Conservation (phyloP, 2,797 vertebrate genomes). For the Ceyx erithaca region DNA sequence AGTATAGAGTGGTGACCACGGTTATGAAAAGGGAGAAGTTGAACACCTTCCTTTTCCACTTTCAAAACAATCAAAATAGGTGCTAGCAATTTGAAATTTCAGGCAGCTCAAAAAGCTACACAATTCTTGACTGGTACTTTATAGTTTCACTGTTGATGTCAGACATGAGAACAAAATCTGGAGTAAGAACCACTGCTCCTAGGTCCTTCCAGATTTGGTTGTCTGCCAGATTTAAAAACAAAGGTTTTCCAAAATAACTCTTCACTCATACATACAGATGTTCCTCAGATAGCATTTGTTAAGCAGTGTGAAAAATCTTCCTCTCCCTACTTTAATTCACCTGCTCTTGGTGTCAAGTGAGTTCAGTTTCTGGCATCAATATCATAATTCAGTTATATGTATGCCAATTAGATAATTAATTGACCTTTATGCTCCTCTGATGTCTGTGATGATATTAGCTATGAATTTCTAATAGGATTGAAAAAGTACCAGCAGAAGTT, state of each 20-base stretch:
- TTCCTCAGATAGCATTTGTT: not conserved
- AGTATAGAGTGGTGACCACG: not conserved
- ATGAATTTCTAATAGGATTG: not conserved
- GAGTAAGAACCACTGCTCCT: not conserved
- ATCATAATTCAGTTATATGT: not conserved
- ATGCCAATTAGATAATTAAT: not conserved
- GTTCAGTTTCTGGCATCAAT: not conserved
- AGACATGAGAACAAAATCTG: not conserved
- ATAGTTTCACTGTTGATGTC: not conserved
- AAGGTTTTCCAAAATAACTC: not conserved
- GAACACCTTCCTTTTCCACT: not conserved
- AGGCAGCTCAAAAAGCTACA: not conserved
- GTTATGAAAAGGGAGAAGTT: not conserved
- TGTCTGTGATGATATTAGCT: not conserved
- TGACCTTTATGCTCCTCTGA: not conserved
- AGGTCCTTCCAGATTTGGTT: not conserved
- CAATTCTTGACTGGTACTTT: not conserved
- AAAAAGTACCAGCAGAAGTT: not conserved
- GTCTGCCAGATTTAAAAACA: not conserved
- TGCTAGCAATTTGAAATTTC: not conserved
- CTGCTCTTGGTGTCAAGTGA: not conserved
- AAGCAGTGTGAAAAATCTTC: not conserved
- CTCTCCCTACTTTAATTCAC: not conserved
- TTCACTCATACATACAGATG: not conserved
- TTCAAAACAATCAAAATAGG: not conserved